These are phyloP conservation scores for Drosophila sp. DNA, from an alignment of 1,140 invertebrate genomes.

Conservation along the genomic window DNA sequence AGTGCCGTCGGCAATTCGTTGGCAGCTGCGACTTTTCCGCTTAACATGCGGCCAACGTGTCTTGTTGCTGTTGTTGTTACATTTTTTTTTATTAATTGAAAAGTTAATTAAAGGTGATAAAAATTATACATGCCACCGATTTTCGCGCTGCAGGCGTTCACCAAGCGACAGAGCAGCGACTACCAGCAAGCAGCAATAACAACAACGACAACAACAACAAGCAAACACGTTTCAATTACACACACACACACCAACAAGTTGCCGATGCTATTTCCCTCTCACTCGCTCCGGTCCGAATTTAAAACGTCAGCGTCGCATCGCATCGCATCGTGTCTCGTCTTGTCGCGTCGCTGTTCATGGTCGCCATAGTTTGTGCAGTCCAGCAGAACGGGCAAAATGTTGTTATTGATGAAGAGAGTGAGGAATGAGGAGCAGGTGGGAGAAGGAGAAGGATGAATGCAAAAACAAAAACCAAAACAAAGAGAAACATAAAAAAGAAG, in stretches of 20 bases:
- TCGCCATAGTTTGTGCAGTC: constrained; percentile 71
- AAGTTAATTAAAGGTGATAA: constrained; percentile 83
- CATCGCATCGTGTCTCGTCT: too few species aligned
- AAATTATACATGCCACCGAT: constrained; percentile 83
- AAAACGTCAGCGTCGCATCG: constrained; percentile 30
- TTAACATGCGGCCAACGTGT: constrained; percentile 55
- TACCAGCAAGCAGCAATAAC: constrained; percentile 4
- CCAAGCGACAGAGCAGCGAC: constrained; percentile 29
- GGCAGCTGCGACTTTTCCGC: constrained; percentile 59
- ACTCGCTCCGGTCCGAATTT: constrained; percentile 27
- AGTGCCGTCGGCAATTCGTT: constrained; percentile 61
- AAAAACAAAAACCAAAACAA: constrained; percentile 23
- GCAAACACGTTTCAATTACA: constrained; percentile 79
- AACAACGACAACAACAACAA: constrained; percentile 40
- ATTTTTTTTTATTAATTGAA: constrained; percentile 82
- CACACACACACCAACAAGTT: constrained; percentile 62
- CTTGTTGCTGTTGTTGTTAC: constrained; percentile 18
- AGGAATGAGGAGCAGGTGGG: not conserved
- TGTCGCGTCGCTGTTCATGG: constrained; percentile 18
- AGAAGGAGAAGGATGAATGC: constrained; percentile 15
- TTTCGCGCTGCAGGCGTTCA: constrained; percentile 80
- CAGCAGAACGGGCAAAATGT: constrained; percentile 6
- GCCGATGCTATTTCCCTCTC: constrained; percentile 19
- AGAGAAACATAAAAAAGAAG: constrained; percentile 45
- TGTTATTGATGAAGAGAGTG: constrained; percentile 3